A percentile compares a stretch with the other conserved stretches of the same genome.
Conservation (phyloP, 1,140 invertebrate genomes). For the Drosophila persimilis region DNA sequence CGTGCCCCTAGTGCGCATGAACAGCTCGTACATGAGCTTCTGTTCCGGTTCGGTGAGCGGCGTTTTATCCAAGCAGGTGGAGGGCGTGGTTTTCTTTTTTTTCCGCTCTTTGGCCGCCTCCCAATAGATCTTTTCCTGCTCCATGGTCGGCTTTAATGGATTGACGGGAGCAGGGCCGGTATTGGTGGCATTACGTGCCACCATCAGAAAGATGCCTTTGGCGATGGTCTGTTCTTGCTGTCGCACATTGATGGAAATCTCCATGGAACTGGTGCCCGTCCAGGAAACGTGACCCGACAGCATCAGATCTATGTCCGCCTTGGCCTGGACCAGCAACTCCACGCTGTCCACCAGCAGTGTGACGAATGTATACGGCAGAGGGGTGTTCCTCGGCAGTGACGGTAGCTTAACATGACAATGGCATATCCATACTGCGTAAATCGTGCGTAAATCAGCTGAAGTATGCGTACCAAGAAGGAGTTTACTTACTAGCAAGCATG, state of each 20-base stretch:
- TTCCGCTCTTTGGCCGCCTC: constrained; percentile 84
- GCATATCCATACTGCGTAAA: constrained; percentile 84
- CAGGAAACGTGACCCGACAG: constrained; percentile 90
- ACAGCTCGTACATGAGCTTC: constrained; percentile 87
- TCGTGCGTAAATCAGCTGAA: too few relatives aligned
- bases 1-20: constrained; percentile 85
- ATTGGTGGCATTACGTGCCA: constrained; percentile 87
- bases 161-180: constrained; percentile 86
- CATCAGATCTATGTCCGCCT: constrained; percentile 86
- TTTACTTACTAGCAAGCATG: constrained; percentile 87
- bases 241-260: constrained; percentile 88
- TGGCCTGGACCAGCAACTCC: constrained; percentile 74
- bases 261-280: constrained; percentile 88
- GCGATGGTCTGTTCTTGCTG: constrained; percentile 83
- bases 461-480: background rate
- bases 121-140: constrained; percentile 85
- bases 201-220: constrained; percentile 88
- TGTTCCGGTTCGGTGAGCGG: constrained; percentile 87
- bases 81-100: constrained; percentile 83
- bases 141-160: constrained; percentile 85
- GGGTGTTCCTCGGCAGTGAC: constrained; percentile 82
- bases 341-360: constrained; percentile 90
- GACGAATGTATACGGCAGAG: constrained; percentile 88
- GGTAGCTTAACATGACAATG: constrained; percentile 88
- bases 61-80: constrained; percentile 83